These are phyloP conservation scores for Pollachius pollachius DNA, from an alignment of 2,113 vertebrate species.

Conservation along the genomic window DNA sequence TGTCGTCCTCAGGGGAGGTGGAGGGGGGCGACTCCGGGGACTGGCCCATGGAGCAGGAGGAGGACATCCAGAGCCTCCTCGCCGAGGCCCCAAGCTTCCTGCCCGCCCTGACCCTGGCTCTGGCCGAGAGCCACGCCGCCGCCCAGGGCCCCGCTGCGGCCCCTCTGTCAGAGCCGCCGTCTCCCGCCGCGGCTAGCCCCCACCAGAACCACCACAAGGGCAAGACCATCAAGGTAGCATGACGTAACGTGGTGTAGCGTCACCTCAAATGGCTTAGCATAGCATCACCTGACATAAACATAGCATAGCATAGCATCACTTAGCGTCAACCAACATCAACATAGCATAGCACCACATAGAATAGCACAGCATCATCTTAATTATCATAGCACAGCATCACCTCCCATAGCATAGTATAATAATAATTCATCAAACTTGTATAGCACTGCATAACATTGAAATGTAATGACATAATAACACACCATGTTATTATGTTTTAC, in stretches of 20 bases:
- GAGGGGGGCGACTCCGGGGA: slow-evolving; percentile 74
- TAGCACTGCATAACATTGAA: too few species aligned
- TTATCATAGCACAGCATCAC: too few species aligned
- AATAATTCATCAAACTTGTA: too few species aligned
- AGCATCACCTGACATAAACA: too few species aligned
- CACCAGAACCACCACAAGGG: slow-evolving; percentile 39
- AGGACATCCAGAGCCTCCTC: slow-evolving; percentile 79
- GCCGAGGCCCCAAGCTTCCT: slow-evolving; percentile 80
- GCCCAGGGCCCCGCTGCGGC: slow-evolving; percentile 33
- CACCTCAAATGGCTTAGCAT: too few species aligned
- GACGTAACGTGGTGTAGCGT: not conserved
- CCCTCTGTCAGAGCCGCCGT: slow-evolving; percentile 64
- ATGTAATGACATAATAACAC: too few species aligned
- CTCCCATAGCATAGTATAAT: too few species aligned
- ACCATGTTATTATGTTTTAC: too few species aligned
- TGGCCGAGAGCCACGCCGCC: slow-evolving; percentile 55
- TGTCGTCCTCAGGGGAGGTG: slow-evolving; percentile 72
- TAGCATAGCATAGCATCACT: too few species aligned
- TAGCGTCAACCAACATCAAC: too few species aligned
- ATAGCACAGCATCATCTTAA: too few species aligned
- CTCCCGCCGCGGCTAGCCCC: slow-evolving; percentile 41
- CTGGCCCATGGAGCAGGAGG: slow-evolving; percentile 85
- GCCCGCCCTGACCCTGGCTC: slow-evolving; percentile 81
- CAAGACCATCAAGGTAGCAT: slow-evolving; percentile 55
- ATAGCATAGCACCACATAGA: too few species aligned